Conservation (phyloP, 2,113 vertebrate genomes). For the Triplophysa dalaica region DNA sequence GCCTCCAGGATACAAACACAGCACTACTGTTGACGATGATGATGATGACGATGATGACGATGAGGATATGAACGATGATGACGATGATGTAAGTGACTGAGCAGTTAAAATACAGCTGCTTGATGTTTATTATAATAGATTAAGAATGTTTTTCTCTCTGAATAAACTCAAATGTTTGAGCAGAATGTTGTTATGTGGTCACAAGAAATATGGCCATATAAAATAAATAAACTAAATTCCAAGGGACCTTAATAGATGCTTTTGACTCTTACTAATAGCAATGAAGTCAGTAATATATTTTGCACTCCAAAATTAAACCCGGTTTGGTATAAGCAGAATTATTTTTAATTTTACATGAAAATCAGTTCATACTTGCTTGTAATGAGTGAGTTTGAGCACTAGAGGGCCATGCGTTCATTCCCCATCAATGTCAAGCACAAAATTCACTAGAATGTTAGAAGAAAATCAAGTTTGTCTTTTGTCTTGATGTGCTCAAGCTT, state of each 20-base stretch:
- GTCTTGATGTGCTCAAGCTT: neutral
- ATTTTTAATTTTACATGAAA: too few relatives aligned
- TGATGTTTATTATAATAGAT: neutral
- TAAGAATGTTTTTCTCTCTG: neutral
- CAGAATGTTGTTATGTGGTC: too few relatives aligned
- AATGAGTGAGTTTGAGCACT: conserved; percentile 51
- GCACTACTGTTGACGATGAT: conserved; percentile 66
- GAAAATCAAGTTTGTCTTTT: neutral
- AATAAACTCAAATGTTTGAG: too few relatives aligned
- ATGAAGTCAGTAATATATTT: too few relatives aligned
- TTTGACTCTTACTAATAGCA: too few relatives aligned
- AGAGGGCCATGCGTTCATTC: conserved; percentile 65
- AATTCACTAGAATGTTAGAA: neutral
- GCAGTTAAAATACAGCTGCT: too few relatives aligned
- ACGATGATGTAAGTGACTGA: conserved; percentile 80
- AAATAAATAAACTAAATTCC: too few relatives aligned
- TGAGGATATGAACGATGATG: conserved; percentile 66
- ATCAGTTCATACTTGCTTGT: neutral
- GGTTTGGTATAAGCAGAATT: too few relatives aligned
- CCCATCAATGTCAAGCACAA: neutral
- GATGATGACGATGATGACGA: conserved; percentile 74
- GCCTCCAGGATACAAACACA: conserved; percentile 76
- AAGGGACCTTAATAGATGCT: too few relatives aligned
- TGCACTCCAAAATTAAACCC: too few relatives aligned
- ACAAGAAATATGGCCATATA: too few relatives aligned